Evolutionary conservation across 2,113 vertebrate species (phyloP).

Genomic region (Dromiciops gliroides): DNA sequence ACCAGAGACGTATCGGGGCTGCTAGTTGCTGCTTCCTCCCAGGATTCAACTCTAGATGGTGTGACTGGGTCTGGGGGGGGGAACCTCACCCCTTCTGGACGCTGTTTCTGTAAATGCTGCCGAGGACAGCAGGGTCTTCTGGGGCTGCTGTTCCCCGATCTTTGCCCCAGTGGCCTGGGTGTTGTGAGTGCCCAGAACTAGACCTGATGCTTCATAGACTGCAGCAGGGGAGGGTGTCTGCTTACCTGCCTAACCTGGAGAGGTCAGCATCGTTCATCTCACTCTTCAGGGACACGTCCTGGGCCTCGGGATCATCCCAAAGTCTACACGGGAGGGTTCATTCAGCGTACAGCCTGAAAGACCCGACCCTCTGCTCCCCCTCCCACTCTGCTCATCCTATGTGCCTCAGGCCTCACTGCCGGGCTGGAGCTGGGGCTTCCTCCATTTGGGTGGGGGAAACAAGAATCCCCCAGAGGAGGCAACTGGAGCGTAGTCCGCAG

Average conservation of each 20-base stretch:
- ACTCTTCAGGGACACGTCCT: neutral
- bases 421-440: neutral
- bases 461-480: neutral
- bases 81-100: no score
- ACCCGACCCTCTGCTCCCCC: no score
- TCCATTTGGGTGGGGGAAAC: neutral
- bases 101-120: no score
- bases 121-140: no score
- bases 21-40: neutral
- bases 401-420: neutral
- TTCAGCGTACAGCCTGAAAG: neutral
- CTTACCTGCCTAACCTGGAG: neutral
- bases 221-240: neutral
- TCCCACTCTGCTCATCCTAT: neutral
- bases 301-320: neutral
- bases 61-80: no score
- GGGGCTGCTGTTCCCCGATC: neutral
- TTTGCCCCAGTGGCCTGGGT: neutral
- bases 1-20: neutral
- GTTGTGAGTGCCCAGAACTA: neutral
- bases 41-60: no score
- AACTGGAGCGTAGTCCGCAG: neutral
- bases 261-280: rapidly evolving
- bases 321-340: neutral
- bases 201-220: no score